Evolutionary conservation across 2,113 vertebrate species (phyloP).

Genomic region (Gopherus flavomarginatus): DNA sequence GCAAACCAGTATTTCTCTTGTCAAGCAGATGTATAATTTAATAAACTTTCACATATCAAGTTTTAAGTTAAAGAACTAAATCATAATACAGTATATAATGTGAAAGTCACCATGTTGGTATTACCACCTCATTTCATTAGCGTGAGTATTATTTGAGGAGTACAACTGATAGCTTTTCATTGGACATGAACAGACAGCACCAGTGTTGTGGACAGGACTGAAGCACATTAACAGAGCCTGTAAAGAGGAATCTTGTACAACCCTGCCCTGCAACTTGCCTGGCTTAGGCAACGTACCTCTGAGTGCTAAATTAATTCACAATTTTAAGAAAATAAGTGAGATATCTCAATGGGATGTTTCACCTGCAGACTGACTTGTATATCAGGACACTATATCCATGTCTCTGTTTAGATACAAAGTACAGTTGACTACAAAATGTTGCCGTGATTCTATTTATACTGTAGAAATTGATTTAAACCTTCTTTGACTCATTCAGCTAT

Average conservation of each 20-base stretch:
- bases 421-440: not conserved
- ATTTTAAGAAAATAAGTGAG: not conserved
- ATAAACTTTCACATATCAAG: not conserved
- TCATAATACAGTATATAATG: not conserved
- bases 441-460: not conserved
- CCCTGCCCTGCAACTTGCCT: not conserved
- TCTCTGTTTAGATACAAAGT: not conserved
- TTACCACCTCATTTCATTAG: not conserved
- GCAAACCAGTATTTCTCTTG: not conserved
- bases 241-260: not conserved
- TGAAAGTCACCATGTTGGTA: not conserved
- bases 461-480: not conserved
- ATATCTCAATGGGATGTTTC: not conserved
- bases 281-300: not conserved
- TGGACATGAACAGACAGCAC: not conserved
- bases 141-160: not conserved
- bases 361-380: not conserved
- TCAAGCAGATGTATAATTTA: not conserved
- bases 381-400: not conserved
- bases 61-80: not conserved
- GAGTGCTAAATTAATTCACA: not conserved
- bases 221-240: not conserved
- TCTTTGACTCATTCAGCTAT: not conserved
- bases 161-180: not conserved
- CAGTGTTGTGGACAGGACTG: not conserved